phyloP scores from a whole-genome alignment of 1,140 invertebrate species.

The Sweltsa coloradensis region DNA sequence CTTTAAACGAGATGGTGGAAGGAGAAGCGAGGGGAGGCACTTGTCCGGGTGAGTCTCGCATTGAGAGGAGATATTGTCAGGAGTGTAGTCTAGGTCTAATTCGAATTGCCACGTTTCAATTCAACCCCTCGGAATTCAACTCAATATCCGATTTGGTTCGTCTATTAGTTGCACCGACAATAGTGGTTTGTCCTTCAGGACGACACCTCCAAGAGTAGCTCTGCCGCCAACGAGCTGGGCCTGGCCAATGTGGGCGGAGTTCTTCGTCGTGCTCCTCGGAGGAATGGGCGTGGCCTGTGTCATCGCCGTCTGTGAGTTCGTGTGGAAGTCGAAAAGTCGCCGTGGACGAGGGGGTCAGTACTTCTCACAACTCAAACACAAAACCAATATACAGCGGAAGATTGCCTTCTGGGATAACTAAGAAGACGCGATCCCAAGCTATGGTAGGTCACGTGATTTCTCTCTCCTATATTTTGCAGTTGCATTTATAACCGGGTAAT shows the following conservation, averaged over 20 bases:
- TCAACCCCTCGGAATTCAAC: no score
- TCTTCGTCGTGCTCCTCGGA: slow-evolving; percentile 85
- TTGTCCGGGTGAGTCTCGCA: slow-evolving; percentile 65
- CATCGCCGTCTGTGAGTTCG: slow-evolving; percentile 81
- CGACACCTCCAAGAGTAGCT: slow-evolving; percentile 70
- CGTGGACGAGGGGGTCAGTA: slow-evolving; percentile 71
- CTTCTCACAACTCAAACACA: no score
- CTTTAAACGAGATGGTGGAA: slow-evolving; percentile 96
- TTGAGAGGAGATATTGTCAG: no score
- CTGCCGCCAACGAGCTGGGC: slow-evolving; percentile 71
- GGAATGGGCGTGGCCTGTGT: slow-evolving; percentile 81
- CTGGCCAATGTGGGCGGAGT: slow-evolving; percentile 90
- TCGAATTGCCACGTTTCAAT: neutral
- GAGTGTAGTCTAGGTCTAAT: no score
- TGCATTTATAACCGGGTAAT: no score
- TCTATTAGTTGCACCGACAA: no score
- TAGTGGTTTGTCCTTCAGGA: no score
- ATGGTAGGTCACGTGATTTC: no score
- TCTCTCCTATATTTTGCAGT: no score
- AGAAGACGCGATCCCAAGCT: no score
- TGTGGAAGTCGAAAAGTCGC: slow-evolving; percentile 89
- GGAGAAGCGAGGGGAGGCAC: slow-evolving; percentile 71
- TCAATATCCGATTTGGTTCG: no score
- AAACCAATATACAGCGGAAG: neutral
- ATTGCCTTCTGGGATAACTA: no score